Evolutionary conservation across 2,888 invertebrate genomes (phyloP).

Genomic region (Thumatha senex): DNA sequence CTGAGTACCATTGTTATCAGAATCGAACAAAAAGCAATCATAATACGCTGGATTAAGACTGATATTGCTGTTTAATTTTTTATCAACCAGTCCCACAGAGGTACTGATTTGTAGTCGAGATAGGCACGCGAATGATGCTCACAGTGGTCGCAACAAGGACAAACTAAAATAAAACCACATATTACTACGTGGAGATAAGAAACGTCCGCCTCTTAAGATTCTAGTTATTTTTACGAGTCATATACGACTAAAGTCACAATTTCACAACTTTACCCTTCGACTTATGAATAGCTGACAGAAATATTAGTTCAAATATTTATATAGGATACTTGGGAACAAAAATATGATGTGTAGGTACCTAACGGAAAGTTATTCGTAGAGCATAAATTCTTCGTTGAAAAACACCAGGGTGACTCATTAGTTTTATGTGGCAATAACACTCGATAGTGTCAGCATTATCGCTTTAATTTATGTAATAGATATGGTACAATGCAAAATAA

Average conservation of each 20-base stretch:
- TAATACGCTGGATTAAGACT: slow-evolving; percentile 50
- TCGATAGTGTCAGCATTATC: slow-evolving; percentile 1
- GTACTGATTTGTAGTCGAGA: slow-evolving; percentile 73
- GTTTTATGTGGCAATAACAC: slow-evolving; percentile 4
- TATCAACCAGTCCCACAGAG: slow-evolving; percentile 60
- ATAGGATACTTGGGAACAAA: slow-evolving; percentile 20
- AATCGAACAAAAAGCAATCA: slow-evolving; percentile 53
- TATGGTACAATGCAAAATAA: neutral
- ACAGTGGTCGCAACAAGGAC: slow-evolving; percentile 68
- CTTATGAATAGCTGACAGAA: slow-evolving; percentile 24
- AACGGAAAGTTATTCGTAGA: slow-evolving; percentile 8
- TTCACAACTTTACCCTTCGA: slow-evolving; percentile 15
- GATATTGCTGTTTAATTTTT: slow-evolving; percentile 47
- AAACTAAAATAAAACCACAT: slow-evolving; percentile 68
- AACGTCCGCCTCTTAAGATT: slow-evolving; percentile 46
- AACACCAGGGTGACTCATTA: slow-evolving; percentile 13
- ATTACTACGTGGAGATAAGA: slow-evolving; percentile 58
- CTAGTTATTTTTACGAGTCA: slow-evolving; percentile 48
- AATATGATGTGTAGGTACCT: slow-evolving; percentile 16
- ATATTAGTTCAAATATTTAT: slow-evolving; percentile 33
- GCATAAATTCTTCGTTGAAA: slow-evolving; percentile 17
- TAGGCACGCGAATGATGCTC: slow-evolving; percentile 72
- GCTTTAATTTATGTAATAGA: neutral
- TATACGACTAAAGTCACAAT: slow-evolving; percentile 21
- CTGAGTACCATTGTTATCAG: slow-evolving; percentile 56